A percentile compares a stretch with the other conserved stretches of the same genome.
phyloP scores from a whole-genome alignment of 2,888 invertebrate genomes.

The Plutella xylostella region DNA sequence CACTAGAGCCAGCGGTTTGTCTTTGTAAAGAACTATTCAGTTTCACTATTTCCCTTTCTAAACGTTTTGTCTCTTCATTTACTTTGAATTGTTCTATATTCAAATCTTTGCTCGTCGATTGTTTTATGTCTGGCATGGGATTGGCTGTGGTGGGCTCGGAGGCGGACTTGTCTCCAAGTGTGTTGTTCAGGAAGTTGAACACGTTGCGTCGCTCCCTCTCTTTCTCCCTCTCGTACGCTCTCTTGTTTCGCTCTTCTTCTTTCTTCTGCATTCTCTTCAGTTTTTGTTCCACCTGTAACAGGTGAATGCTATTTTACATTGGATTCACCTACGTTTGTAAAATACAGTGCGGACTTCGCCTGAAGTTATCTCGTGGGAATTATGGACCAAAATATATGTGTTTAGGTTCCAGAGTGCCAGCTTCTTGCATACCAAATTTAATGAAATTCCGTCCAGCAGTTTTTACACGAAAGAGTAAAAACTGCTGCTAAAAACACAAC shows the following conservation, averaged over 20 bases:
- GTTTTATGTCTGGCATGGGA: constrained; percentile 37
- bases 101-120: constrained; percentile 73
- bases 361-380: too few relatives aligned
- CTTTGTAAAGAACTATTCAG: constrained; percentile 74
- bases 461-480: too few relatives aligned
- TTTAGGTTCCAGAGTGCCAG: too few relatives aligned
- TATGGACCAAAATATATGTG: too few relatives aligned
- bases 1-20: constrained; percentile 69
- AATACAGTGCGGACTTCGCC: too few relatives aligned
- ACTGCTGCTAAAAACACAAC: too few relatives aligned
- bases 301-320: too few relatives aligned
- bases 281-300: constrained; percentile 71
- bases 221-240: constrained; percentile 73
- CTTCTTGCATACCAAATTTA: too few relatives aligned
- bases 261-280: constrained; percentile 74
- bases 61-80: constrained; percentile 76
- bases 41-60: constrained; percentile 75
- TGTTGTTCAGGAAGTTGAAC: constrained; percentile 82
- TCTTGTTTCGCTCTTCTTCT: constrained; percentile 72
- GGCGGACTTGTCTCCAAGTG: constrained; percentile 53
- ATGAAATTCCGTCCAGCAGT: too few relatives aligned
- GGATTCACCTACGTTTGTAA: too few relatives aligned
- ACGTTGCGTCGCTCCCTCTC: constrained; percentile 74
- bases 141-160: constrained; percentile 13
- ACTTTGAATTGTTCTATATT: constrained; percentile 81